phyloP scores from a whole-genome alignment of 2,797 vertebrate species.

The Coranthus polyacanthus region DNA sequence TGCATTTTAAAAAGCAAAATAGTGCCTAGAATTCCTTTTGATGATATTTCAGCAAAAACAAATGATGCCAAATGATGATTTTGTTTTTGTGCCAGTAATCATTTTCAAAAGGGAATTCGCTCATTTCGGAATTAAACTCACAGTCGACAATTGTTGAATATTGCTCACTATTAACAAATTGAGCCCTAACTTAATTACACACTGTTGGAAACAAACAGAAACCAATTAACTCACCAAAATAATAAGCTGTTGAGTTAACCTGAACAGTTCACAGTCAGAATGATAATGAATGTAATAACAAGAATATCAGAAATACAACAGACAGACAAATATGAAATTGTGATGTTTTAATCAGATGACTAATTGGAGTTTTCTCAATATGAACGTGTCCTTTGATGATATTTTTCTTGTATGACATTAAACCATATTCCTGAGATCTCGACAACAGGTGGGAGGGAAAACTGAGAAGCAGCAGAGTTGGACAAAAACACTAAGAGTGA shows the following conservation, averaged over 20 bases:
- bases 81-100: slow-evolving; percentile 2
- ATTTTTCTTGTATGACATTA: background rate
- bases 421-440: background rate
- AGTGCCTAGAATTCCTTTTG: background rate
- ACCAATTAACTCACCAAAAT: slow-evolving; percentile 13
- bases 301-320: background rate
- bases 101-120: background rate
- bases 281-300: slow-evolving; percentile 10
- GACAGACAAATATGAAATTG: background rate
- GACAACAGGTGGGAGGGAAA: no score
- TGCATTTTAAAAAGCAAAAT: background rate
- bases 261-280: slow-evolving; percentile 5
- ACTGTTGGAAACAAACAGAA: slow-evolving; percentile 16
- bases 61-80: background rate
- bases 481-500: background rate
- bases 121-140: slow-evolving; percentile 2
- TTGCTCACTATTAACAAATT: slow-evolving; percentile 17
- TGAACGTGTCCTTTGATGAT: background rate
- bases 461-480: background rate
- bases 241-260: slow-evolving; percentile 3
- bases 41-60: slow-evolving; percentile 5
- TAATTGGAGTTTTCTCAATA: background rate
- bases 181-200: slow-evolving; percentile 14
- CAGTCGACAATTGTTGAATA: slow-evolving; percentile 10
- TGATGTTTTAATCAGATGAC: slow-evolving; percentile 21